Evolutionary conservation across 2,888 invertebrate genomes (phyloP), one percentile per base, ranked within the genome.

Genomic region (Phania funesta): DNA sequence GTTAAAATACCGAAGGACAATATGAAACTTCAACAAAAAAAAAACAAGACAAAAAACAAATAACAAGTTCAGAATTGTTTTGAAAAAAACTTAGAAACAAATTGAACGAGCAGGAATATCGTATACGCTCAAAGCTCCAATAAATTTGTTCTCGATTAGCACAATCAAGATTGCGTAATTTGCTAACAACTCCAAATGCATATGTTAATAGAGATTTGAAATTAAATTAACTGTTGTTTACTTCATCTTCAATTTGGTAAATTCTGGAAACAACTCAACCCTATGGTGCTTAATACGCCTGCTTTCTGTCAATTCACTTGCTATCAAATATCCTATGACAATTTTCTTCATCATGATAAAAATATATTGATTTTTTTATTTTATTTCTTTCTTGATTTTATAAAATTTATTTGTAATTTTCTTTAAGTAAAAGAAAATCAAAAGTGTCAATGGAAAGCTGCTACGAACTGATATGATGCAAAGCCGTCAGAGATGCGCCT

Each of bases 271-370:
- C 11, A 70, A 54, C 22, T 16, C 46, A 70, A 16, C n/a, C 7
- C 20, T 9, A 71, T 38, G 35, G 26, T 35, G 26, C 48, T 58
- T 24, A 11, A 60, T 48, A 58, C 48, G 11, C 6, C 35, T 50
- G 50, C 24, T 52, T 11, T 29, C 32, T 60, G 70, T 50, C 70
- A 60, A 32, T 44, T 58, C 46, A 58, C 56, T 46, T 70, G 70
- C 32, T 56, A 58, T 58, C 24, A 32, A 58, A 70, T 56, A 56
- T 46, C 35, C 9, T 46, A 44, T 58, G 46, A 24, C 56, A 46
- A 70, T 58, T 58, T 46, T 32, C 56, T 56, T 48, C 20, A 13
- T 13, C 35, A 26, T 38, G 41, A 62, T 60, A 73, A 38, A 38
- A 48, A 8, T 24, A n/a, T n/a, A n/a, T n/a, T n/a, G n/a, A n/a